Evolutionary conservation across 2,888 invertebrate species (phyloP), one percentile per base, ranked within the genome.

Genomic region (Oscheius sp.): DNA sequence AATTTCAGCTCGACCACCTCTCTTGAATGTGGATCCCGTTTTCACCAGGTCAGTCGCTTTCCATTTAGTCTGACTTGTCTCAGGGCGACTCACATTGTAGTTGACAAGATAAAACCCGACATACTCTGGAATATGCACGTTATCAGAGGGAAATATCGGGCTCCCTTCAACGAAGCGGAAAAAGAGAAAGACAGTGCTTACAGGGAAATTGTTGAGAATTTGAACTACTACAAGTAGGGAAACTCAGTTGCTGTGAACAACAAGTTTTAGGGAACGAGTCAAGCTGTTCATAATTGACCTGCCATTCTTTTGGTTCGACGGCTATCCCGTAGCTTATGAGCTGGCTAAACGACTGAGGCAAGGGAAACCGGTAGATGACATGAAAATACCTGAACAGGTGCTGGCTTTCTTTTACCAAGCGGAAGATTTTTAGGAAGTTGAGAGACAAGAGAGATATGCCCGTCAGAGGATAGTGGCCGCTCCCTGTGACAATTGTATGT

Each of bases 281-380:
- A 63, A 63, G 9, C 18, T 63, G 21, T 63, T 63, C 23, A 18
- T 68, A n/a, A 53, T 68, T 16, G 68, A 68, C 21, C 18, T 68
- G 68, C 68, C 68, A 0, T 68, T 52, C 18, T 68, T 49, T 35
- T 68, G 53, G 68, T 35, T 6, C 35, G 21, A 21, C 25, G 23
- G 3, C n/a, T 49, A 16, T 12, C 16, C 9, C 7, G 52, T 68
- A 0, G 52, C 68, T 16, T 68, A 68, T 35, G 68, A 68, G 16
- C 21, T 68, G 21, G 41, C 29, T 9, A 68, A 68, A 21, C 25
- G 68, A 2, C 18, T 68, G 52, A 49, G 49, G 12, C 18, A 29
- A 9, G 49, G 53, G 12, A 49, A 27, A 35, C 25, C 68, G 18
- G 2, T 68, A 16, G 52, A 52, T 18, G 49, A 68, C 16, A 16